Base-by-base conservation (phyloP, 1,140 invertebrate species). In the Panonychus citri region DNA sequence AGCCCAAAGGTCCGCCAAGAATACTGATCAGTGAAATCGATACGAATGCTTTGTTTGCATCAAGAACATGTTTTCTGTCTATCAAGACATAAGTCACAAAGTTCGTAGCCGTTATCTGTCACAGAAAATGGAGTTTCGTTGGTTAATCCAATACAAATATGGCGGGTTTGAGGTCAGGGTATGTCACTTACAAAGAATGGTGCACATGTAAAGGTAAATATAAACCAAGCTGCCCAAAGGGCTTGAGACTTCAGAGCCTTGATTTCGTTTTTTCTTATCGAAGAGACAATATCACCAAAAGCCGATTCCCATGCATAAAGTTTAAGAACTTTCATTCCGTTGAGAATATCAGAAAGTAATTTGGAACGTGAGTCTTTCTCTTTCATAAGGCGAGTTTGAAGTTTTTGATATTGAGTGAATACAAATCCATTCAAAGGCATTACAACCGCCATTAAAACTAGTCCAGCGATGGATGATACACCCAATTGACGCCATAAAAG, bases 371-470 rank as follows among this genome's bases (percentile, higher is more conserved):
- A 59, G 60, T 70, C 68, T 58, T 70, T 70, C 0, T 54, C 49
- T 48, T 66, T 65, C 66, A 70, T 66, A 62, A 68, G 63, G 26
- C 58, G 55, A 26, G 73, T 66, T 67, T 74, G 71, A 54, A 69
- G 63, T 55, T 66, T 65, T 63, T 72, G 69, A 1, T 62, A 58
- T 51, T 67, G 67, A 56, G 64, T 66, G 7, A 69, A 69, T 26
- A 74, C 64, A 15, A 67, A 42, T 21, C 59, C 66, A 64, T 76
- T 76, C 30, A 75, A 28, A 12, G 73, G 73, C 10, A 75, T 62
- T 40, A 74, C 43, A 13, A 73, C 25, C 40, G 91, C 79, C 86
- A 96, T 90, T 7, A 95, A 82, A 50, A 80, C 81, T 25, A 96
- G 70, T 43, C 89, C 89, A 40, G 90, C 82, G 2, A 96, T 69